Evolutionary conservation across 1,140 invertebrate species (phyloP).

Genomic region (Tachypleus tridentatus): DNA sequence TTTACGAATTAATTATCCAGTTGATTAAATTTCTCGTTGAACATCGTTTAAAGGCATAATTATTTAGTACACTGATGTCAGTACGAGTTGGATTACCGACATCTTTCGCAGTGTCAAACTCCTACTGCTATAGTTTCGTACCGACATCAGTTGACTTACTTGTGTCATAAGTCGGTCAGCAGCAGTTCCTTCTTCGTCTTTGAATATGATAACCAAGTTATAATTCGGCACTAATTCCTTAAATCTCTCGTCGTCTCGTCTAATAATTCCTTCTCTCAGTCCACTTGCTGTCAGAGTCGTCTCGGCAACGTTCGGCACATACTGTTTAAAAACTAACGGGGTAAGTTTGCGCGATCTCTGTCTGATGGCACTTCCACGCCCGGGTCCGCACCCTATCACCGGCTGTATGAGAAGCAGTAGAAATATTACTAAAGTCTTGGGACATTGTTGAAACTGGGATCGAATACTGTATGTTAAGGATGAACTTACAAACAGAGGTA

Average conservation of each 20-base stretch:
- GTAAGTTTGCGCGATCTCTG: constrained; percentile 62
- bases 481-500: no score
- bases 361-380: constrained; percentile 60
- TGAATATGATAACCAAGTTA: constrained; percentile 84
- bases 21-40: no score
- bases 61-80: no score
- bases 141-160: constrained; percentile 46
- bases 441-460: no score
- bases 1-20: no score
- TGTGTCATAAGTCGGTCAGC: constrained; percentile 90
- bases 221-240: constrained; percentile 84
- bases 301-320: constrained; percentile 86
- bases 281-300: constrained; percentile 79
- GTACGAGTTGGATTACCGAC: no score
- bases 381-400: constrained; percentile 54
- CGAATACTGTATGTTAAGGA: no score
- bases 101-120: no score
- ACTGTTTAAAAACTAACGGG: constrained; percentile 84
- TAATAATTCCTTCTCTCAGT: constrained; percentile 65
- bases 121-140: no score
- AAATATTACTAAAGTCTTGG: no score
- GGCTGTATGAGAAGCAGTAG: no score
- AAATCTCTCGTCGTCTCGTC: constrained; percentile 66
- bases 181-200: constrained; percentile 88
- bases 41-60: no score